Percentiles rank a stretch among this genome's conserved stretches.
Conservation (phyloP, 2,113 vertebrate species). For the Mastomys coucha region DNA sequence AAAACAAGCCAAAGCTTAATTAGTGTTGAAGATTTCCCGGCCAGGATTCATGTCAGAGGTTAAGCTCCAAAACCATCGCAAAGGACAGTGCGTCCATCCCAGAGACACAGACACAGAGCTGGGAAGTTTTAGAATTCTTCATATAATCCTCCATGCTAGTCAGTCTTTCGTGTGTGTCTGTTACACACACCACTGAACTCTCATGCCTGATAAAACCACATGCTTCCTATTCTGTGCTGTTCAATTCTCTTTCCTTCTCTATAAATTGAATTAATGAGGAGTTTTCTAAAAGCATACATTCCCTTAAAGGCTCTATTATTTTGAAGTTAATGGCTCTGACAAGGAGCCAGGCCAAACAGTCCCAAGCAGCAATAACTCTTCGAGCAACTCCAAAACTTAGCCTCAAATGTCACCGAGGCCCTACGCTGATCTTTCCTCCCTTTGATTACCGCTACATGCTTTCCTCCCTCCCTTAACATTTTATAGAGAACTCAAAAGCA, state of each 20-base stretch:
- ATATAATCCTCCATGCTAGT: background rate
- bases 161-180: slow-evolving; percentile 29
- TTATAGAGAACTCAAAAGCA: slow-evolving; percentile 58
- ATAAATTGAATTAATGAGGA: slow-evolving; percentile 84
- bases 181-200: background rate
- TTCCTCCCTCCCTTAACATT: background rate
- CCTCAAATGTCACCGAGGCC: slow-evolving; percentile 79
- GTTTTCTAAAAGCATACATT: slow-evolving; percentile 81
- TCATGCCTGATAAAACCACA: slow-evolving; percentile 49
- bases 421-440: slow-evolving; percentile 67
- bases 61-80: background rate
- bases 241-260: slow-evolving; percentile 68
- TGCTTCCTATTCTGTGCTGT: slow-evolving; percentile 59
- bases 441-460: slow-evolving; percentile 68
- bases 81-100: background rate
- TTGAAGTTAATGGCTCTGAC: slow-evolving; percentile 88
- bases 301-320: slow-evolving; percentile 82
- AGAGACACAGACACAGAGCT: slow-evolving; percentile 14
- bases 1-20: slow-evolving; percentile 55
- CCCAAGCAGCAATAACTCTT: slow-evolving; percentile 85
- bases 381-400: slow-evolving; percentile 82
- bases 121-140: background rate
- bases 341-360: slow-evolving; percentile 85
- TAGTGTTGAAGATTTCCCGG: slow-evolving; percentile 55
- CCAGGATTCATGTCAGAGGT: background rate